Base-by-base conservation (phyloP, 92 coral and sea anemone species). In the Palythoa heliodiscus region DNA sequence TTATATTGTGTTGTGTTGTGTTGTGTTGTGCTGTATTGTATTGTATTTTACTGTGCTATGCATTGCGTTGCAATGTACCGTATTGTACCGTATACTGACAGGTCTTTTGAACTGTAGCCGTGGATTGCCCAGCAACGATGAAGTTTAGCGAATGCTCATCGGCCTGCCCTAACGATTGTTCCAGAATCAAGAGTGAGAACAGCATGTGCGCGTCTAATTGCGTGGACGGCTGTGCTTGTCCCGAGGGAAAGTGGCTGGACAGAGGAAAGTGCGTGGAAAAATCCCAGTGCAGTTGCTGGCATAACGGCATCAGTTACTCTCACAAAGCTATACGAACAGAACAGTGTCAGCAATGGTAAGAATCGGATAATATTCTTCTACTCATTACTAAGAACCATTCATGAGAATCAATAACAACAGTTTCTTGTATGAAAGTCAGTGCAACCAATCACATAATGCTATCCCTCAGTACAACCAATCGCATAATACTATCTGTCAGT, bases 211-310 rank as follows among this genome's bases (percentile, higher is more conserved):
- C 82, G 39, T 88, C 97, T 25, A 91, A 84, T 11, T 94, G 97
- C 88, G 91, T 92, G 52, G 98, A 94, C 52, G 99, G 98, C 25
- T 96, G 99, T 63, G 90, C 90, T 37, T 96, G 99, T 60, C 95
- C 99, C 11, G 71, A 48, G 43, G 98, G 98, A 23, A 76, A 87
- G 88, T 92, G 94, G 93, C 84, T 84, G 55, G 97, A 96, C 77
- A 83, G 86, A 22, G 93, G 89, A 52, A 87, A 86, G 12, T 96
- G 99, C 71, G 99, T 96, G 12, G 91, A 91, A 25, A 91, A 87
- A 67, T 82, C 76, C 13, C 61, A 76, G 70, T 96, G 99, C 72
- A 87, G 97, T 39, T 96, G 99, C 74, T 63, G 86, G 87, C 89
- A 92, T 71, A 82, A 90, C 17, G 93, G 85, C 57, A 86, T 93